Conservation (phyloP, 35 echinoderm and acorn worm species). For the Ophiothrix spiculata region DNA sequence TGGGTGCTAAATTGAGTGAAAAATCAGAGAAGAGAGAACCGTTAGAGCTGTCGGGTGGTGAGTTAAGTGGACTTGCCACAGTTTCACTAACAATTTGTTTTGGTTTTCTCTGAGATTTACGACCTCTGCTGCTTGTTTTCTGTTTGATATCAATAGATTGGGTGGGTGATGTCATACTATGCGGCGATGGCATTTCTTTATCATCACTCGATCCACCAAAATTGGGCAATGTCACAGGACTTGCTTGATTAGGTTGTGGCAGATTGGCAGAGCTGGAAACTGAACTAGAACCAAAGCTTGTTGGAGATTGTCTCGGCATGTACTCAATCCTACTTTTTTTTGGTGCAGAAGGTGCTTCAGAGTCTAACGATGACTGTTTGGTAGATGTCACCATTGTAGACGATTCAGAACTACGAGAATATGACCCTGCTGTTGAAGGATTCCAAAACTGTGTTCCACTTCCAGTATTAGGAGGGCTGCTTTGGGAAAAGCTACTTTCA, state of each 20-base stretch:
- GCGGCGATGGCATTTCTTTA: background rate
- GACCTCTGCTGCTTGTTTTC: background rate
- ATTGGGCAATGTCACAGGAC: background rate
- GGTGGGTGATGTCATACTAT: background rate
- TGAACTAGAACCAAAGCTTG: background rate
- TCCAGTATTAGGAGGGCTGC: too few species aligned
- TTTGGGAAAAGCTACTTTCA: background rate
- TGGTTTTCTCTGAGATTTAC: background rate
- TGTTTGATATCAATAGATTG: background rate
- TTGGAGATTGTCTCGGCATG: slow-evolving; percentile 1
- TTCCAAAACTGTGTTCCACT: background rate
- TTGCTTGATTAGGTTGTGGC: background rate
- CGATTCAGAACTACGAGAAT: background rate
- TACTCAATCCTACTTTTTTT: background rate
- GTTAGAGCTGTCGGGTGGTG: background rate
- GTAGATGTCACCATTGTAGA: background rate
- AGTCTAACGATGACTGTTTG: background rate
- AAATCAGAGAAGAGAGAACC: background rate
- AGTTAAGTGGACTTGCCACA: background rate
- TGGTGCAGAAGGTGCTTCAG: background rate
- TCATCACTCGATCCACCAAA: background rate
- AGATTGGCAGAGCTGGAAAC: background rate
- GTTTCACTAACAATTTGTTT: background rate
- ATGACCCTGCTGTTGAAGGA: background rate
- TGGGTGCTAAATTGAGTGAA: background rate